phyloP scores from a whole-genome alignment of 2,888 invertebrate species.

The Monopis laevigella region DNA sequence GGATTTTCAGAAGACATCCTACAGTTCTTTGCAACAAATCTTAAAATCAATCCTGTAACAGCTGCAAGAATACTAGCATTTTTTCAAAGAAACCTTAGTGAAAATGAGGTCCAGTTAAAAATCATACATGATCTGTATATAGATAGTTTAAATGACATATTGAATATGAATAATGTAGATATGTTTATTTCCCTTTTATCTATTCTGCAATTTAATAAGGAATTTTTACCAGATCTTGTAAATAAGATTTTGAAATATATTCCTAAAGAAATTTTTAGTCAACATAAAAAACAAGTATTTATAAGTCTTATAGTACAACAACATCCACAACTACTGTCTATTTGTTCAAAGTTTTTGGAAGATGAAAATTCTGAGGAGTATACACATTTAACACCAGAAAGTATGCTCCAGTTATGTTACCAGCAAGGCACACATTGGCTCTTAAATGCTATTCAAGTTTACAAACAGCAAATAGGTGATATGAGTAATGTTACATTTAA shows the following conservation, averaged over 20 bases:
- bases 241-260: constrained; percentile 39
- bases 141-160: constrained; percentile 40
- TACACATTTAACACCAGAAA: constrained; percentile 55
- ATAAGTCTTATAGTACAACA: constrained; percentile 48
- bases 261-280: constrained; percentile 42
- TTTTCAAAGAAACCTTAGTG: constrained; percentile 31
- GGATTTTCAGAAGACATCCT: constrained; percentile 36
- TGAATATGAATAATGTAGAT: constrained; percentile 39
- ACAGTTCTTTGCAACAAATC: constrained; percentile 48
- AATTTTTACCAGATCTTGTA: constrained; percentile 33
- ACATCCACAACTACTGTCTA: constrained; percentile 39
- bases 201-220: constrained; percentile 40
- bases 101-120: constrained; percentile 27
- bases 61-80: constrained; percentile 37
- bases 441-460: constrained; percentile 52
- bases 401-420: constrained; percentile 60
- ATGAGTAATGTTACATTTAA: constrained; percentile 57
- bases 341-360: constrained; percentile 42
- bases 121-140: constrained; percentile 43
- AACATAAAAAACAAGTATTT: constrained; percentile 53
- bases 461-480: constrained; percentile 50
- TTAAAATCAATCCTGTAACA: constrained; percentile 52
- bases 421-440: constrained; percentile 58
- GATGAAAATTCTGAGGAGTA: constrained; percentile 49
- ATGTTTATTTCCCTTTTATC: constrained; percentile 45